Conservation (phyloP, 2,888 invertebrate genomes). For the Drosophila phalerata region DNA sequence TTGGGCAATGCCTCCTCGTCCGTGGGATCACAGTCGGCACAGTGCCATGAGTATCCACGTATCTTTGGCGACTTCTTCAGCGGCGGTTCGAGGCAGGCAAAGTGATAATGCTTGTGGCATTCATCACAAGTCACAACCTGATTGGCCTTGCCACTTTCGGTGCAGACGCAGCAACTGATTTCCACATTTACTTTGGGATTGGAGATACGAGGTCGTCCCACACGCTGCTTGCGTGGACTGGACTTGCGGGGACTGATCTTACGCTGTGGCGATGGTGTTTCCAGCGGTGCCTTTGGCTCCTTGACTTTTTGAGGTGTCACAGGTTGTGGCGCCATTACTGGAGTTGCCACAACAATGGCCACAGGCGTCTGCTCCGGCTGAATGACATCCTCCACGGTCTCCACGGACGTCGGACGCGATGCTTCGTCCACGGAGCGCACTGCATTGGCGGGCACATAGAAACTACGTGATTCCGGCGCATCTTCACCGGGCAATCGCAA, state of each 20-base stretch:
- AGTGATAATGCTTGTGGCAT: slow-evolving; percentile 95
- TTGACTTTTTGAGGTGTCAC: slow-evolving; percentile 37
- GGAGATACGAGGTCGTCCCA: slow-evolving; percentile 61
- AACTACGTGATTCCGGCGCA: slow-evolving; percentile 92
- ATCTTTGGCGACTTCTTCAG: slow-evolving; percentile 97
- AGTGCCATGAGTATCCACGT: slow-evolving; percentile 97
- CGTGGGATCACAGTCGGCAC: slow-evolving; percentile 97
- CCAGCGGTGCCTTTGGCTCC: slow-evolving; percentile 16
- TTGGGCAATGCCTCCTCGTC: slow-evolving; percentile 84
- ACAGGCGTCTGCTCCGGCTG: slow-evolving; percentile 36
- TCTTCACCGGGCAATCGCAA: slow-evolving; percentile 87
- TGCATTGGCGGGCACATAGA: slow-evolving; percentile 90
- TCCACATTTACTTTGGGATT: slow-evolving; percentile 63
- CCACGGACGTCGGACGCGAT: slow-evolving; percentile 84
- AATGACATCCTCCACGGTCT: slow-evolving; percentile 83
- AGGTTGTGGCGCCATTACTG: slow-evolving; percentile 22
- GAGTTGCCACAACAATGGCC: slow-evolving; percentile 24
- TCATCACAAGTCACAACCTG: slow-evolving; percentile 92
- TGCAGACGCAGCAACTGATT: slow-evolving; percentile 82
- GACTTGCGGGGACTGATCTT: slow-evolving; percentile 82
- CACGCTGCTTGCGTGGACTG: slow-evolving; percentile 65
- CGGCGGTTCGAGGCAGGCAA: slow-evolving; percentile 96
- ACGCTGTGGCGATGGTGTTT: slow-evolving; percentile 62
- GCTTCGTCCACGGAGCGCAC: slow-evolving; percentile 84
- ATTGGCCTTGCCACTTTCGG: slow-evolving; percentile 73